Evolutionary conservation across 2,797 vertebrate genomes (phyloP).

Genomic region (Acanthurus tractus): DNA sequence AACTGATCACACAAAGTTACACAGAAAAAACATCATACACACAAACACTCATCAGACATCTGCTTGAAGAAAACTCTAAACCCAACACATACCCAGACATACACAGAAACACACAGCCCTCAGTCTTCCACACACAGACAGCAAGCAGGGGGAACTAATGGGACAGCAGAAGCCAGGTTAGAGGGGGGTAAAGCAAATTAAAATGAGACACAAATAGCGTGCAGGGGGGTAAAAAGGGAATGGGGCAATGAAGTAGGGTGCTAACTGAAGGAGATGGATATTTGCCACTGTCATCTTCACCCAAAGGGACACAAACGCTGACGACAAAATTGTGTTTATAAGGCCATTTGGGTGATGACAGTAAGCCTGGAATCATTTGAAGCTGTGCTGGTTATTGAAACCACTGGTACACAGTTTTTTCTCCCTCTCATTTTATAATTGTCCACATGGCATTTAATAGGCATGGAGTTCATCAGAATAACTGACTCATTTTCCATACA

Average conservation of each 20-base stretch:
- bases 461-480: conserved; percentile 20
- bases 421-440: conserved; percentile 42
- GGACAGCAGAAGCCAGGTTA: conserved; percentile 74
- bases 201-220: conserved; percentile 66
- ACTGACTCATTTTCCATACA: conserved; percentile 7
- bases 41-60: conserved; percentile 37
- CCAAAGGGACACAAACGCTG: conserved; percentile 56
- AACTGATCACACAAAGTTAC: neutral
- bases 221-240: conserved; percentile 64
- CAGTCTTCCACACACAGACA: conserved; percentile 69
- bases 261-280: conserved; percentile 71
- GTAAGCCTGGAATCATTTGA: conserved; percentile 47
- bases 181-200: conserved; percentile 70
- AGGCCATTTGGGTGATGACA: conserved; percentile 69
- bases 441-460: conserved; percentile 49
- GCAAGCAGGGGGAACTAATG: conserved; percentile 72
- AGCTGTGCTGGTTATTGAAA: conserved; percentile 57
- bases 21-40: conserved; percentile 32
- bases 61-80: conserved; percentile 38
- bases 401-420: conserved; percentile 62
- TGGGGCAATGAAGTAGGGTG: conserved; percentile 66
- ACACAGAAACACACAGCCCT: conserved; percentile 10
- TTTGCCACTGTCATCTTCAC: conserved; percentile 68
- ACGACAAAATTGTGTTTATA: conserved; percentile 42
- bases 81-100: conserved; percentile 23